phyloP scores from a whole-genome alignment of 2,888 invertebrate genomes.

The Nasonovia ribisnigri region DNA sequence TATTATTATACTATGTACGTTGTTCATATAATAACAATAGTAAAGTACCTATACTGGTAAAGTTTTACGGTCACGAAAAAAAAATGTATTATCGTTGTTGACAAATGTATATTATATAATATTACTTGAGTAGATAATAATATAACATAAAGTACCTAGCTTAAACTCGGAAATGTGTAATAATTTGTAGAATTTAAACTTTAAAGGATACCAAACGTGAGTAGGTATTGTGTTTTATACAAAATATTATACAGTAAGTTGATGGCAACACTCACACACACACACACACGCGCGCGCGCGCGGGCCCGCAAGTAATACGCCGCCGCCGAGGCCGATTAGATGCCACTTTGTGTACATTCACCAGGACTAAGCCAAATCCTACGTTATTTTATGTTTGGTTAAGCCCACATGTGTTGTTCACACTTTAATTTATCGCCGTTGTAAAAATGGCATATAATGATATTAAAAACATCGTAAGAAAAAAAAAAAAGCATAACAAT shows the following conservation, averaged over 20 bases:
- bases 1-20: neutral
- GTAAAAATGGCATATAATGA: conserved; percentile 15
- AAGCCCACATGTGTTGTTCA: neutral
- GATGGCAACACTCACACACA: neutral
- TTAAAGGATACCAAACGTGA: neutral
- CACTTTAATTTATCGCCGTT: conserved; percentile 26
- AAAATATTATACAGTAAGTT: neutral
- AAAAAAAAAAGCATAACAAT: conserved; percentile 22
- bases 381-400: conserved; percentile 27
- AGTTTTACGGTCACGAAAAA: neutral
- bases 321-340: neutral
- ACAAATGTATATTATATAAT: neutral
- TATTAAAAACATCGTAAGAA: conserved; percentile 30
- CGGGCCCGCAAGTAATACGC: neutral
- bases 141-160: neutral
- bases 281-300: neutral
- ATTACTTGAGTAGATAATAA: neutral
- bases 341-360: neutral
- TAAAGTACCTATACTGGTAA: neutral
- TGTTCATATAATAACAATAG: neutral
- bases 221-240: neutral
- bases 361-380: conserved; percentile 18
- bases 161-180: neutral
- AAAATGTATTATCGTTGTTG: neutral
- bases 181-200: conserved; percentile 16